Evolutionary conservation across 2,113 vertebrate species (phyloP), one percentile per base, ranked within the genome.

Genomic region (Aphyosemion australe): DNA sequence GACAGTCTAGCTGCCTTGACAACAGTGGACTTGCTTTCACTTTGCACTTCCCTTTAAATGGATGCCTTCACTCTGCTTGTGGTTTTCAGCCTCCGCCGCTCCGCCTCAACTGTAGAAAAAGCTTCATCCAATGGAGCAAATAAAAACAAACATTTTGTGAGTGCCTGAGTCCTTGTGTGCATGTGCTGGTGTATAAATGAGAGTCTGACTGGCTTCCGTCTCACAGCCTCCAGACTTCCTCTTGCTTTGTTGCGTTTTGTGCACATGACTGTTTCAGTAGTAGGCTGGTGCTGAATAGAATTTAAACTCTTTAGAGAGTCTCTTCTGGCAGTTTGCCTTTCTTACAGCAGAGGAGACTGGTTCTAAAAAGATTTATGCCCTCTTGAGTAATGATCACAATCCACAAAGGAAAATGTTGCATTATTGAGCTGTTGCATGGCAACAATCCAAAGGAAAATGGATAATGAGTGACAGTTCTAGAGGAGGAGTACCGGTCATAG

Each of bases 11-110:
- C 87, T 89, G 89, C 90, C 87, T 87, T 88, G 93, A 94, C 92
- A 95, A 95, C 92, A 92, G 92, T 89, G 93, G 72, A 90, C 92
- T 91, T 92, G 91, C 94, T 93, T 88, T 91, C 90, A 94, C 92
- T 91, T 60, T 60, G 89, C 85, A 58, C 85, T 90, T 61, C 86
- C 64, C 87, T 91, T 92, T 94, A 93, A 87, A 95, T 94, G 92
- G 92, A 91, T 94, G 91, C 87, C 91, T 84, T 87, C 82, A 92
- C 92, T 76, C 83, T 88, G 88, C 79, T 88, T 75, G 91, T 76
- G 76, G 79, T 86, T 82, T 81, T 68, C n/a, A n/a, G n/a, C n/a
- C n/a, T n/a, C n/a, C n/a, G n/a, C 77, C 62, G 74, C 71, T 49
- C 49, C 51, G 11, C 64, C 61, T 76, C 72, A 65, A 31, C 46